Evolutionary conservation across 2,113 vertebrate species (phyloP), one percentile per base, ranked within the genome.

Genomic region (Brevimyrus niger): DNA sequence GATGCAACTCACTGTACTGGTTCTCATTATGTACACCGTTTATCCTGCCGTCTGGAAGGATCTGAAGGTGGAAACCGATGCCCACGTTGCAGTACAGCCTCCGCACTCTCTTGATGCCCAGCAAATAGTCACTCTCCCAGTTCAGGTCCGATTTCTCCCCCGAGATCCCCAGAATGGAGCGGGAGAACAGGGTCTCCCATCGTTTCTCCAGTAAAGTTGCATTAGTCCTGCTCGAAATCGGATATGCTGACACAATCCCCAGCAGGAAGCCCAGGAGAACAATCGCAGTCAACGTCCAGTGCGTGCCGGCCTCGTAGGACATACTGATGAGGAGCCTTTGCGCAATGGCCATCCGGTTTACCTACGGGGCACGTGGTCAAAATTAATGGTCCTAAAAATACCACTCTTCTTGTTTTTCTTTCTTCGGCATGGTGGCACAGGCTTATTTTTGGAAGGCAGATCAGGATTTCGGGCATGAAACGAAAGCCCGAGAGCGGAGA

Each of bases 21-120:
- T 95, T 98, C 95, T 99, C 98, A 94, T 94, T 96, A 95, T 99
- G 98, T 91, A 95, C 96, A 91, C 98, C 98, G 94, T 96, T 97
- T 96, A 99, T 97, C 95, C 94, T 95, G 95, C 98, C 97, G 87
- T 98, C 97, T 92, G 97, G 97, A 92, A 97, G 95, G 95, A 99
- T 96, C 96, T 99, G 98, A 94, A 99, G 97, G 96, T 99, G 98
- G 95, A 98, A 99, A 94, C 98, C 98, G 94, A 99, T 99, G 96
- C 98, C 98, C 95, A 99, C 97, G 95, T 99, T 99, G 97, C 98
- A 99, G 96, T 99, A 99, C 91, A 99, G 97, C 90, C 97, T 96
- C 93, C 97, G 96, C 94, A 97, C 97, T 94, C 98, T 94, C 95
- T 98, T 99, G 96, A 99, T 97, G 92, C 98, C 98, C 95, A 97